These are phyloP conservation scores for Eristalis tenax DNA, from an alignment of 2,888 invertebrate species.

Conservation along the genomic window DNA sequence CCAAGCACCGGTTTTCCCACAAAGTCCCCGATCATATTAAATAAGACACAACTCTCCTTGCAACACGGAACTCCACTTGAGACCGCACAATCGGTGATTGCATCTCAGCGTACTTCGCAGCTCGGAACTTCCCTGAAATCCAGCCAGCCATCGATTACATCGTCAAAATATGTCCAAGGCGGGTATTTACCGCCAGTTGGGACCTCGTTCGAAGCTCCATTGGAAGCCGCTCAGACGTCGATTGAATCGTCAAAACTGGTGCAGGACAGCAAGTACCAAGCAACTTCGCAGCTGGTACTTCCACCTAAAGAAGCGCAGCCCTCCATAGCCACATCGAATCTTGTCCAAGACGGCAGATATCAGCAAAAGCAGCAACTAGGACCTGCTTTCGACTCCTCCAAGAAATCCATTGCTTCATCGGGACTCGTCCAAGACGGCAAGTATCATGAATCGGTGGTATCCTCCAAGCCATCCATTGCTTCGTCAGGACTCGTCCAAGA, in stretches of 20 bases:
- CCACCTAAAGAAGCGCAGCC: background rate
- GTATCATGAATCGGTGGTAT: background rate
- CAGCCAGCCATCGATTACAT: background rate
- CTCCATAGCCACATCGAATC: background rate
- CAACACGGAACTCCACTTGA: background rate
- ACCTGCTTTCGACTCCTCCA: background rate
- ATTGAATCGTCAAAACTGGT: background rate
- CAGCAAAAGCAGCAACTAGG: background rate
- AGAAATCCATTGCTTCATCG: background rate
- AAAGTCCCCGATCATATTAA: background rate
- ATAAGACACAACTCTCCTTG: background rate
- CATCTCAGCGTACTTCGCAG: too few relatives aligned
- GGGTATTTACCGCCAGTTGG: background rate
- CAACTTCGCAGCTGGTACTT: background rate
- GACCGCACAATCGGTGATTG: background rate
- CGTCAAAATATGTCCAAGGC: background rate
- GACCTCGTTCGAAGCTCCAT: background rate
- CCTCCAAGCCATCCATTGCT: too few relatives aligned
- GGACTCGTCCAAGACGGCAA: background rate
- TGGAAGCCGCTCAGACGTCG: background rate
- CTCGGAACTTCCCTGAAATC: background rate
- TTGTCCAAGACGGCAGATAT: background rate
- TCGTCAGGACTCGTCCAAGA: background rate
- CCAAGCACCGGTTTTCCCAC: background rate
- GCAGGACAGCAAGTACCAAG: background rate